Evolutionary conservation across 2,888 invertebrate species (phyloP).

Genomic region (Nomada ferruginata): DNA sequence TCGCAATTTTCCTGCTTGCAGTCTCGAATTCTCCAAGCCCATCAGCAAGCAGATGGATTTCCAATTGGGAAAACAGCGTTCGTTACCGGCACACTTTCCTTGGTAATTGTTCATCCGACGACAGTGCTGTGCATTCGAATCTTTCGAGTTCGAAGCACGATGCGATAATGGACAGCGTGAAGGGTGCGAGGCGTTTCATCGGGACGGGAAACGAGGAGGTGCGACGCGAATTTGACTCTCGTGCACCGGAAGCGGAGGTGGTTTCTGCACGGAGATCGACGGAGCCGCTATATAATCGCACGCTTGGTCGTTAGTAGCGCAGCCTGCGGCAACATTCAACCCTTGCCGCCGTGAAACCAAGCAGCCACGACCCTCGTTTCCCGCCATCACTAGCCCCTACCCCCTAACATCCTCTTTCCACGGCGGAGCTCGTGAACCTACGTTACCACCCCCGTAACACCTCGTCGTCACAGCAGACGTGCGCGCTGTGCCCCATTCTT

Average conservation of each 20-base stretch:
- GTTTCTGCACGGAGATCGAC: slow-evolving; percentile 74
- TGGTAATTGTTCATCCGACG: slow-evolving; percentile 32
- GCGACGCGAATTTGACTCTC: slow-evolving; percentile 56
- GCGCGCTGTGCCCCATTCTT: slow-evolving; percentile 60
- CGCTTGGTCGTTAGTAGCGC: slow-evolving; percentile 76
- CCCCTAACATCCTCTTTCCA: slow-evolving; percentile 57
- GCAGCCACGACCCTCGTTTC: slow-evolving; percentile 67
- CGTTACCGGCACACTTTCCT: slow-evolving; percentile 25
- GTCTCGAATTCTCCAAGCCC: not conserved
- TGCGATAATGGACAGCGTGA: slow-evolving; percentile 40
- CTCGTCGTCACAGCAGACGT: slow-evolving; percentile 61
- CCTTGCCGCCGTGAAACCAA: slow-evolving; percentile 73
- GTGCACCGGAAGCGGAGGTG: slow-evolving; percentile 71
- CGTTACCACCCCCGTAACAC: slow-evolving; percentile 61
- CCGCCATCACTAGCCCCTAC: slow-evolving; percentile 51
- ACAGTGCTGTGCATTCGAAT: slow-evolving; percentile 13
- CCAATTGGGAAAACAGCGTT: slow-evolving; percentile 10
- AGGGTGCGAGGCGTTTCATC: slow-evolving; percentile 23
- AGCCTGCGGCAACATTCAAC: slow-evolving; percentile 77
- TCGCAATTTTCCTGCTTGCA: not conserved
- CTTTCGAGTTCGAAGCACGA: slow-evolving; percentile 10
- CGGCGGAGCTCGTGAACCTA: slow-evolving; percentile 52
- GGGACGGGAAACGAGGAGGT: slow-evolving; percentile 40
- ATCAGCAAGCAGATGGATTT: not conserved
- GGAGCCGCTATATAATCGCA: slow-evolving; percentile 72